Percentiles rank a stretch among this genome's conserved stretches.
These are phyloP conservation scores for Acomys russatus DNA, from an alignment of 2,797 vertebrate species.

Conservation along the genomic window DNA sequence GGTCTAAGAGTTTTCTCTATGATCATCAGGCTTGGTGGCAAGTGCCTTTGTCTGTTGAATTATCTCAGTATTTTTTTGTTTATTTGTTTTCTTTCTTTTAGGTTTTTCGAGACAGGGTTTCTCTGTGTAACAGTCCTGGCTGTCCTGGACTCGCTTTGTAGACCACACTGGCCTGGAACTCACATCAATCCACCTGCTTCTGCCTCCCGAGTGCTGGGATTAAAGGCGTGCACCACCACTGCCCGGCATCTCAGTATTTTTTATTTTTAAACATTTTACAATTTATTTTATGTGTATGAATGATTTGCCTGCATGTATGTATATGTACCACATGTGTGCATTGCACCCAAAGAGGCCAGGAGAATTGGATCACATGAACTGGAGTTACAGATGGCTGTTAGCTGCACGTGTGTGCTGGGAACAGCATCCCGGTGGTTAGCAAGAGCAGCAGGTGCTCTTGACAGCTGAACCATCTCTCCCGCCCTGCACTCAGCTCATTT, in stretches of 20 bases:
- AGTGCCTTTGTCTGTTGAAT: background rate
- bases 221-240: no score
- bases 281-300: background rate
- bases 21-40: background rate
- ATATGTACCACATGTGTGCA: background rate
- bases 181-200: no score
- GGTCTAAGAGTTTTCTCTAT: background rate
- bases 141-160: no score
- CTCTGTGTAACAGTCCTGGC: no score
- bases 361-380: background rate
- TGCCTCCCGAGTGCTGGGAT: no score
- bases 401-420: background rate
- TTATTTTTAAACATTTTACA: background rate
- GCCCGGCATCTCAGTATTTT: background rate
- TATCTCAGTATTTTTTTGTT: background rate
- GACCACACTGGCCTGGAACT: no score
- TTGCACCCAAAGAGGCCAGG: background rate
- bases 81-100: no score
- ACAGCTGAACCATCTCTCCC: background rate
- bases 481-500: background rate
- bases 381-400: background rate
- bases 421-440: background rate
- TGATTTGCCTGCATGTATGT: background rate
- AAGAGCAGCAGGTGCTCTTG: background rate
- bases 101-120: no score